Conservation (phyloP, 2,888 invertebrate genomes). For the Oligia strigilis region DNA sequence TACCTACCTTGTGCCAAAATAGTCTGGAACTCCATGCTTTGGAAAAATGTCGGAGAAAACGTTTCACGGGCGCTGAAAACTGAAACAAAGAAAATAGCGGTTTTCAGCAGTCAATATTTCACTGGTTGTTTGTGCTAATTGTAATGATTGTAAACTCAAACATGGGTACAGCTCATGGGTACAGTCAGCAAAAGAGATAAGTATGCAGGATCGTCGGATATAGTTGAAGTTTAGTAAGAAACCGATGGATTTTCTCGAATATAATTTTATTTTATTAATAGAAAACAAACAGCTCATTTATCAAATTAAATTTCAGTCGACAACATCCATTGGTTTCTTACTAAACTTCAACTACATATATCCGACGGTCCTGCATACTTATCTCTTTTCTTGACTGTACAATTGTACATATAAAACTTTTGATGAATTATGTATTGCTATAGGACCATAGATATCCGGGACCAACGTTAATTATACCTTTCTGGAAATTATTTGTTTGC, state of each 20-base stretch:
- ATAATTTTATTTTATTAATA: too few species aligned
- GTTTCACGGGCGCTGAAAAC: not conserved
- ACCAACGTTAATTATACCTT: constrained; percentile 62
- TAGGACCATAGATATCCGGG: not conserved
- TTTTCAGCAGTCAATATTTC: constrained; percentile 5
- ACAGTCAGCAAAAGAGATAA: too few species aligned
- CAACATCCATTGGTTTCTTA: too few species aligned
- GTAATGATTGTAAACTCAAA: constrained; percentile 34
- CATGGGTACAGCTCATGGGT: not conserved
- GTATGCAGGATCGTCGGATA: too few species aligned
- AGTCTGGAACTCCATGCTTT: not conserved
- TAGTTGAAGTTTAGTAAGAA: too few species aligned
- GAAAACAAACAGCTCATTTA: too few species aligned
- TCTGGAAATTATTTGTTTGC: constrained; percentile 55
- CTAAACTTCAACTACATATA: too few species aligned
- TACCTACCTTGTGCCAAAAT: constrained; percentile 11
- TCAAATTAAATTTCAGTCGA: too few species aligned
- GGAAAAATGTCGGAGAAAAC: not conserved
- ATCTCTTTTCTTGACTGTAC: too few species aligned
- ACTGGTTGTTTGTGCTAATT: constrained; percentile 8
- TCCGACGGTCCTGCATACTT: too few species aligned
- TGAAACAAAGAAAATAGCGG: not conserved
- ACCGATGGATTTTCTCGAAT: too few species aligned
- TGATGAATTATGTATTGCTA: constrained; percentile 36
- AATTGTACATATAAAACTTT: constrained; percentile 23